phyloP scores from a whole-genome alignment of 2,797 vertebrate species.

The Xiphophorus birchmanni region DNA sequence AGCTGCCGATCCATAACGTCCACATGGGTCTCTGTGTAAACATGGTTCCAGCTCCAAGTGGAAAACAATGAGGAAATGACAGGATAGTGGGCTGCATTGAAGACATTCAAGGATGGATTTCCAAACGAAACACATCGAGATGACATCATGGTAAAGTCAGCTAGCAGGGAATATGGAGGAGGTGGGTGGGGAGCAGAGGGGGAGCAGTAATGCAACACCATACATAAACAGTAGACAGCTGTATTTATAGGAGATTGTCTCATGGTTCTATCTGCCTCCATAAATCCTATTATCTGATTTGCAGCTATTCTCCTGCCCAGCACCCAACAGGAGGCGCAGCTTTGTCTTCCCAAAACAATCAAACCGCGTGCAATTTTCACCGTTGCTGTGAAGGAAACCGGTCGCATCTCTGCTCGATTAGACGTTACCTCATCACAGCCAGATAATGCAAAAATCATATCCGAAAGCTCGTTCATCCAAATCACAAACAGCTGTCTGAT shows the following conservation, averaged over 20 bases:
- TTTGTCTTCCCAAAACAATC: constrained; percentile 49
- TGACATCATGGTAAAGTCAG: constrained; percentile 83
- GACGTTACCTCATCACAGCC: constrained; percentile 64
- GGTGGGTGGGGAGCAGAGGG: neutral
- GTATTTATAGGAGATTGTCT: constrained; percentile 82
- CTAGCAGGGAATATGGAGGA: constrained; percentile 68
- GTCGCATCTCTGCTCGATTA: constrained; percentile 38
- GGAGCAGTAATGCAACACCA: constrained; percentile 77
- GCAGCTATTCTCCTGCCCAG: constrained; percentile 52
- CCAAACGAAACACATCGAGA: constrained; percentile 68
- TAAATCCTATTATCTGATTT: constrained; percentile 80
- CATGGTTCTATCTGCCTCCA: constrained; percentile 72
- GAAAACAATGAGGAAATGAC: constrained; percentile 79
- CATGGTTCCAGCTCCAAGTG: constrained; percentile 69
- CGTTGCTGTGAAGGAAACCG: constrained; percentile 43
- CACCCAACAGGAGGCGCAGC: constrained; percentile 46
- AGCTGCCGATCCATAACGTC: constrained; percentile 68
- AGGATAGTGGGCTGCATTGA: constrained; percentile 57
- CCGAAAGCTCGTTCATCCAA: constrained; percentile 42
- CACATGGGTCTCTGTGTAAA: constrained; percentile 75
- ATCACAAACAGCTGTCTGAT: constrained; percentile 71
- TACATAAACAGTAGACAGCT: constrained; percentile 82
- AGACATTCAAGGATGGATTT: constrained; percentile 75
- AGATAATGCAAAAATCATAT: constrained; percentile 45
- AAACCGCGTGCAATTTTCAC: constrained; percentile 37